Conservation (phyloP, 2,797 vertebrate genomes). For the Meriones psammophilus region DNA sequence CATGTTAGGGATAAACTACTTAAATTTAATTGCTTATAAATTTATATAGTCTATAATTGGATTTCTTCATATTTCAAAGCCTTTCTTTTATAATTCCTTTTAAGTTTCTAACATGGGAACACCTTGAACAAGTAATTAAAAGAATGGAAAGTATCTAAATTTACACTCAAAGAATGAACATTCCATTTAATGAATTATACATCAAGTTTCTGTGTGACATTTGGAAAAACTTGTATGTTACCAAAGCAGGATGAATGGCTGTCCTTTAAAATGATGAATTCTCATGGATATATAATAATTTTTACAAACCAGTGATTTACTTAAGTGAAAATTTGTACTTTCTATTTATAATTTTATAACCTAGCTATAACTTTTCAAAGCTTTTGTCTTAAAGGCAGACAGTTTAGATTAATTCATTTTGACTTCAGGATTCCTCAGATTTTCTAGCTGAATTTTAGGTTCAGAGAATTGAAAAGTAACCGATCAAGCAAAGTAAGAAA, state of each 20-base stretch:
- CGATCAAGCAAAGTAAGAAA: background rate
- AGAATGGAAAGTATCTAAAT: slow-evolving; percentile 37
- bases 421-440: background rate
- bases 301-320: slow-evolving; percentile 30
- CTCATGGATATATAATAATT: background rate
- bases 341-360: slow-evolving; percentile 17
- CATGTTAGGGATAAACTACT: slow-evolving; percentile 75
- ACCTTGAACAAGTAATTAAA: slow-evolving; percentile 67
- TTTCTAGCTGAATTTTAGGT: background rate
- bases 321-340: slow-evolving; percentile 39
- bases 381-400: background rate
- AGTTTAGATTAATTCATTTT: slow-evolving; percentile 30
- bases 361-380: background rate
- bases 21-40: slow-evolving; percentile 75
- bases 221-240: slow-evolving; percentile 23
- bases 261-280: slow-evolving; percentile 39
- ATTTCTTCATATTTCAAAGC: slow-evolving; percentile 69
- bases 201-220: slow-evolving; percentile 28
- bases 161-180: slow-evolving; percentile 49
- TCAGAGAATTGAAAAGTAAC: background rate
- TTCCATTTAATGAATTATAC: slow-evolving; percentile 57
- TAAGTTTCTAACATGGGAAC: slow-evolving; percentile 32
- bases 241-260: background rate
- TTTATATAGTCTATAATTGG: slow-evolving; percentile 54
- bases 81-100: slow-evolving; percentile 61